Evolutionary conservation across 2,888 invertebrate genomes (phyloP).

Genomic region (Drosophila fulvimacula): DNA sequence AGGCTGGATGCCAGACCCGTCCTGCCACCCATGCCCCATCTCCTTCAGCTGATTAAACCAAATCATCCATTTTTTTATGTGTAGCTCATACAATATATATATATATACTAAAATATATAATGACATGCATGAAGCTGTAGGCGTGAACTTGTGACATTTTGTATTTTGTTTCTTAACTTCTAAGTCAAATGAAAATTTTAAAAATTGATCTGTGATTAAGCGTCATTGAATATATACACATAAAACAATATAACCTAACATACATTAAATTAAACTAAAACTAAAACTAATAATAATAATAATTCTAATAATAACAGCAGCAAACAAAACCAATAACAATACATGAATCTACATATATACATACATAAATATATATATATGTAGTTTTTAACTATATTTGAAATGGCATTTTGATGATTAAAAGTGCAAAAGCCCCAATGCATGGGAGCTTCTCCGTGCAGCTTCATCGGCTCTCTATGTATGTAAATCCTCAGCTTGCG

Average conservation of each 20-base stretch:
- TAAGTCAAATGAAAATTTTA: slow-evolving; percentile 76
- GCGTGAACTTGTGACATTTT: slow-evolving; percentile 53
- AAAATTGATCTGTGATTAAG: slow-evolving; percentile 78
- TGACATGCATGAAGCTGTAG: slow-evolving; percentile 24
- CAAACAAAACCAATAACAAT: slow-evolving; percentile 43
- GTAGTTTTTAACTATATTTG: slow-evolving; percentile 47
- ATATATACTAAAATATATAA: slow-evolving; percentile 6
- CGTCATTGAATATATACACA: slow-evolving; percentile 71
- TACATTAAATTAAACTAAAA: slow-evolving; percentile 18
- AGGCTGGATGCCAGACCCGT: slow-evolving; percentile 13
- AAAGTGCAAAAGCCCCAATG: slow-evolving; percentile 29
- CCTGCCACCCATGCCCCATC: neutral
- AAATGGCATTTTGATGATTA: slow-evolving; percentile 31
- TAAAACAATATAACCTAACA: slow-evolving; percentile 35
- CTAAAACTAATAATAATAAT: slow-evolving; percentile 26
- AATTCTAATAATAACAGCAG: slow-evolving; percentile 32
- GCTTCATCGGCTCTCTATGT: slow-evolving; percentile 47
- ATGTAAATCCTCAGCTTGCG: slow-evolving; percentile 53
- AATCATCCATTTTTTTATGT: slow-evolving; percentile 55
- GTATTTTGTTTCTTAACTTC: slow-evolving; percentile 75
- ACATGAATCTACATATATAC: slow-evolving; percentile 11
- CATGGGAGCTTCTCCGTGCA: slow-evolving; percentile 21
- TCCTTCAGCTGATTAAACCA: slow-evolving; percentile 59
- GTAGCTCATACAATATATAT: slow-evolving; percentile 35
- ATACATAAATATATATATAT: slow-evolving; percentile 6